A percentile compares a stretch with the other conserved stretches of the same genome.
Conservation (phyloP, 2,113 vertebrate genomes). For the Atractosteus spatula region DNA sequence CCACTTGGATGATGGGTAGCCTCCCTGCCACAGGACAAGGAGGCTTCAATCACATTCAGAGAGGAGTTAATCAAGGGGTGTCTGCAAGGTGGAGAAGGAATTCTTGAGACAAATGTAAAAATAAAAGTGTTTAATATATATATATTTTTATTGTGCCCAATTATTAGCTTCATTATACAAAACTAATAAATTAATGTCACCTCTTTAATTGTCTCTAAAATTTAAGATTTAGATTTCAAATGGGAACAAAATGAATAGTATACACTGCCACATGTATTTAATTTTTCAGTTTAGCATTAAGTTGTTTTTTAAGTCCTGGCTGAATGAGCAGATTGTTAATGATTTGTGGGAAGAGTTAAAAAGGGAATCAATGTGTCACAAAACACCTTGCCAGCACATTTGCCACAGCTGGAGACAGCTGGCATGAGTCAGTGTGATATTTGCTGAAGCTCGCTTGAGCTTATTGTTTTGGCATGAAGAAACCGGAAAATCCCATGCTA, state of each 20-base stretch:
- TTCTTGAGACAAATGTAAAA: constrained; percentile 10
- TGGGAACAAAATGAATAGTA: constrained; percentile 44
- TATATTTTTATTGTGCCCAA: constrained; percentile 7
- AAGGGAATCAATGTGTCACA: constrained; percentile 26
- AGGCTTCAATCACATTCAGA: no score
- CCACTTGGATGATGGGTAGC: no score
- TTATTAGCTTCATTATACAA: constrained; percentile 46
- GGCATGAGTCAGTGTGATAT: constrained; percentile 13
- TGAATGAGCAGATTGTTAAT: constrained; percentile 48
- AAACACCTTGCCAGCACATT: constrained; percentile 28
- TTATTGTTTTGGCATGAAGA: not conserved
- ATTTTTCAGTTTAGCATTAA: constrained; percentile 8
- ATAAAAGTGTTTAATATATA: constrained; percentile 33
- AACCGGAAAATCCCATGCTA: no score
- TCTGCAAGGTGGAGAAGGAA: no score
- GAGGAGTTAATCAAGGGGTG: no score
- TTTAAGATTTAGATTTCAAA: constrained; percentile 29
- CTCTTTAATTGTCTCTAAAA: constrained; percentile 38
- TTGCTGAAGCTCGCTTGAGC: constrained; percentile 12
- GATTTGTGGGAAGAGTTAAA: constrained; percentile 35
- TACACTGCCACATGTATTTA: not conserved
- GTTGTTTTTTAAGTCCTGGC: not conserved
- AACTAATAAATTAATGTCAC: constrained; percentile 44
- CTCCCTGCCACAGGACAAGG: no score
- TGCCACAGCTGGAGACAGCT: constrained; percentile 29